Evolutionary conservation across 2,888 invertebrate species (phyloP), one percentile per base, ranked within the genome.

Genomic region (Ophraella communa): DNA sequence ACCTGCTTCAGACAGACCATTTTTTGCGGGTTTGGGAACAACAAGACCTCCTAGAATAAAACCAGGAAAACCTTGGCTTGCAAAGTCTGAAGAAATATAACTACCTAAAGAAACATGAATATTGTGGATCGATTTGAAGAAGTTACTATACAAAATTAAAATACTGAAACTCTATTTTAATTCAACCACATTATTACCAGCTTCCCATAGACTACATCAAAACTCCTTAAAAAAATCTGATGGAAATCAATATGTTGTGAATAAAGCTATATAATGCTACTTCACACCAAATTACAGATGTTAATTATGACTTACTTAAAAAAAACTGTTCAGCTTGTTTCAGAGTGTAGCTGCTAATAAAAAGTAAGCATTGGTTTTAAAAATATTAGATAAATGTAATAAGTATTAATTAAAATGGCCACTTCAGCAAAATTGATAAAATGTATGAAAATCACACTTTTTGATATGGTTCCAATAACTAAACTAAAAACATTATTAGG

Each of bases 61-160:
- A 3, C 67, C 73, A 8, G 71, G 71, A 20, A 58, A 61, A 62
- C 71, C 71, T 35, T 73, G 71, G 69, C 73, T 69, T 4, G 65
- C 60, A 33, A 68, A 53, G 17, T 51, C 65, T 2, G 60, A 67
- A 53, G 67, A 59, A 51, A 11, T 17, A 17, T 21, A 11, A 56
- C 64, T 11, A 18, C 18, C 14, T 1, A 23, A 14, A 24, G 14
- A 61, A 21, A 8, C 14, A 11, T n/a, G n/a, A n/a, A n/a, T 2
- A 11, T 33, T 33, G 33, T 11, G 3, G n/a, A 33, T 4, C 10
- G 10, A 33, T 33, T 33, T n/a, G 2, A n/a, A 33, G 33, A 3
- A 33, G n/a, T 2, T n/a, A 11, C 33, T 33, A n/a, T 4, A 33
- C 33, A 33, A 33, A 33, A 11, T 33, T 10, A 3, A 33, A 33